Evolutionary conservation across 1,140 invertebrate species (phyloP).

Genomic region (Tetranychus urticae): DNA sequence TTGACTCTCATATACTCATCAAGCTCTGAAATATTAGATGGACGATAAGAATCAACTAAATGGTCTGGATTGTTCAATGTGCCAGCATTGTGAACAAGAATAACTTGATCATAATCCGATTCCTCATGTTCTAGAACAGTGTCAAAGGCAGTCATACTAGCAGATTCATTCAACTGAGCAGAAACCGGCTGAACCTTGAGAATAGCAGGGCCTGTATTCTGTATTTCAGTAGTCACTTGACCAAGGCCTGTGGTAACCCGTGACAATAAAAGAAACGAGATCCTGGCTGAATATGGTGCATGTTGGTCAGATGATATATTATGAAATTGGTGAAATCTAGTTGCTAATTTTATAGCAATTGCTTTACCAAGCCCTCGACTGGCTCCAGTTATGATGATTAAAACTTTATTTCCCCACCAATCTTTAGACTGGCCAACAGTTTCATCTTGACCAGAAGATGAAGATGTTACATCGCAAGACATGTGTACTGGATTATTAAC

Average conservation of each 20-base stretch:
- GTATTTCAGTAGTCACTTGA: not conserved
- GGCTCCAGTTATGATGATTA: slow-evolving; percentile 48
- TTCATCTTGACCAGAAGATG: not conserved
- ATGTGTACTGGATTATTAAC: too few species aligned
- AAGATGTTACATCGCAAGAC: too few species aligned
- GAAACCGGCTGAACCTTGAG: not conserved
- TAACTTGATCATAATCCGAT: slow-evolving; percentile 33
- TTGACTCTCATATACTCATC: slow-evolving; percentile 46
- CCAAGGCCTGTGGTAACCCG: not conserved
- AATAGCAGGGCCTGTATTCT: not conserved
- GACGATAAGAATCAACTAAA: slow-evolving; percentile 23
- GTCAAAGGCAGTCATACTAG: not conserved
- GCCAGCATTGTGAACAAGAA: slow-evolving; percentile 76
- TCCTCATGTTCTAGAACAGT: not conserved
- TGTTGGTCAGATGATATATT: not conserved
- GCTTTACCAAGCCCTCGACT: slow-evolving; percentile 61
- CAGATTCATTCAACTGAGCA: not conserved
- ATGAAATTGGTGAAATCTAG: slow-evolving; percentile 9
- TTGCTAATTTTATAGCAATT: slow-evolving; percentile 41
- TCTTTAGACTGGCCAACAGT: not conserved
- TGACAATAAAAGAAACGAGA: not conserved
- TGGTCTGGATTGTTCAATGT: slow-evolving; percentile 47
- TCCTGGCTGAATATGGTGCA: not conserved
- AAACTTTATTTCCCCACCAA: not conserved
- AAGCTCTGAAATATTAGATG: slow-evolving; percentile 22